Evolutionary conservation across 2,888 invertebrate species (phyloP).

Genomic region (Dynastes grantii): DNA sequence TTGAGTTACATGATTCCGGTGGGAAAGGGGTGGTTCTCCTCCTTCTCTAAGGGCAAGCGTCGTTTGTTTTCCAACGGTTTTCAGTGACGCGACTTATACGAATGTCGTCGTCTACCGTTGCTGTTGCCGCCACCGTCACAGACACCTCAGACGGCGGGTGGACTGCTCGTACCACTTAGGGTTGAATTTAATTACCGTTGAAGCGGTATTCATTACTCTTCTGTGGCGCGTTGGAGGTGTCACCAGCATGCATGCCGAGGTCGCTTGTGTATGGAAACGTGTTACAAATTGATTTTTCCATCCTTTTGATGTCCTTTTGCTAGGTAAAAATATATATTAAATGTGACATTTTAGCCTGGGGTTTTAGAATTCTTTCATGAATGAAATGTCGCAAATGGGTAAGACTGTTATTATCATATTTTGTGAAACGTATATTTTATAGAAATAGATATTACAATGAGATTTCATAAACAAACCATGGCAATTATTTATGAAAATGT

Average conservation of each 20-base stretch:
- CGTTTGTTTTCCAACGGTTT: constrained; percentile 37
- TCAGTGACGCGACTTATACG: constrained; percentile 24
- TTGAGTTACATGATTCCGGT: not conserved
- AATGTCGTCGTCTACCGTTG: not conserved
- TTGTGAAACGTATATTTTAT: no score
- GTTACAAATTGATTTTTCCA: no score
- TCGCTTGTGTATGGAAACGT: not conserved
- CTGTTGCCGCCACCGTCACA: not conserved
- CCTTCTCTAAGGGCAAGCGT: constrained; percentile 7
- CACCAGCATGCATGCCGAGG: not conserved
- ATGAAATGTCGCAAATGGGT: no score
- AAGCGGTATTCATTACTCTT: constrained; percentile 12
- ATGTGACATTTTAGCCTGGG: no score
- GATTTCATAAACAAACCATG: no score
- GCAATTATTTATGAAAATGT: no score
- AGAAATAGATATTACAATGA: no score
- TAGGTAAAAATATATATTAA: no score
- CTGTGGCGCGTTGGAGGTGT: not conserved
- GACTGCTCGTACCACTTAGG: not conserved
- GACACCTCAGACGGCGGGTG: no score
- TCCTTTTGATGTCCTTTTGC: no score
- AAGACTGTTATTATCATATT: no score
- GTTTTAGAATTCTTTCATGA: no score
- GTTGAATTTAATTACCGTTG: constrained; percentile 28
- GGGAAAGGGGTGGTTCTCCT: not conserved